Conservation (phyloP, 1,140 invertebrate species). For the Rhynchophorus ferrugineus region DNA sequence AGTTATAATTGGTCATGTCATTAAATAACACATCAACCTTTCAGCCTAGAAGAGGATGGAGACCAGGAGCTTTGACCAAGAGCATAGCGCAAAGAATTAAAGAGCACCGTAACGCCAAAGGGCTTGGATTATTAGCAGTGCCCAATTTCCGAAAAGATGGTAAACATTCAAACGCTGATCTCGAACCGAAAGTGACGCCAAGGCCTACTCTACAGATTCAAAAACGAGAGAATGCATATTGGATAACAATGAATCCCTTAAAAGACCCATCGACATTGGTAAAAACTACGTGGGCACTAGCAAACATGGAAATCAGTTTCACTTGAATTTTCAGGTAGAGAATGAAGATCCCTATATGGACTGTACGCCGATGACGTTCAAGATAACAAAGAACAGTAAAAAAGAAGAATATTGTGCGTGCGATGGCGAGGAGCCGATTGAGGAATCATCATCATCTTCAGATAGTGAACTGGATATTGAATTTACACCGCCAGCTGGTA, state of each 20-base stretch:
- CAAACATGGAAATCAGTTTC: neutral
- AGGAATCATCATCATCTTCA: conserved; percentile 15
- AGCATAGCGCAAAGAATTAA: conserved; percentile 45
- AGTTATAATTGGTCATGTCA: too few relatives aligned
- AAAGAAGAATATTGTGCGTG: conserved; percentile 25
- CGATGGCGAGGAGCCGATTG: conserved; percentile 19
- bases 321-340: conserved; percentile 20
- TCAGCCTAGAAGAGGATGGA: conserved; percentile 47
- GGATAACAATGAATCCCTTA: conserved; percentile 49
- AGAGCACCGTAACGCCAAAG: conserved; percentile 40
- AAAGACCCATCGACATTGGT: conserved; percentile 45
- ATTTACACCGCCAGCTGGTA: conserved; percentile 38
- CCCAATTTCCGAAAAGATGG: conserved; percentile 17
- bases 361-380: conserved; percentile 49
- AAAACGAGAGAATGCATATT: conserved; percentile 49
- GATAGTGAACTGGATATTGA: conserved; percentile 39
- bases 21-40: too few relatives aligned
- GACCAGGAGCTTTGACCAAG: conserved; percentile 47
- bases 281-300: neutral
- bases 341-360: conserved; percentile 52
- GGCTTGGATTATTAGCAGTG: conserved; percentile 30
- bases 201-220: conserved; percentile 49
- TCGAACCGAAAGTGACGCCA: conserved; percentile 40
- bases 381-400: conserved; percentile 46
- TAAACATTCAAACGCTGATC: conserved; percentile 13